Evolutionary conservation across 2,797 vertebrate species (phyloP).

Genomic region (Moxostoma hubbsi): DNA sequence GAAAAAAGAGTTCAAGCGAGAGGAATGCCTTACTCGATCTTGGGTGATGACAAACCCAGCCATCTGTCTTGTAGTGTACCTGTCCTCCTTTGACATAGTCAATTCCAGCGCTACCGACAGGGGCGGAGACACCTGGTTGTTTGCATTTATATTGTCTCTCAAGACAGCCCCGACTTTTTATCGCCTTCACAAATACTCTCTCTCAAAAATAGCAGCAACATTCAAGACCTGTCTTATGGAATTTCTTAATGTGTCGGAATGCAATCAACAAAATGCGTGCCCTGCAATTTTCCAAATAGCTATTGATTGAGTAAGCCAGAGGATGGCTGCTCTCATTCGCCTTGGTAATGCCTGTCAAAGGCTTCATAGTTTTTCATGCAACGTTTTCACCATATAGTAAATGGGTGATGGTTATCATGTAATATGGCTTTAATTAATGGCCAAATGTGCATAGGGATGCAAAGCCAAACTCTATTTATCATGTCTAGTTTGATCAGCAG

Average conservation of each 20-base stretch:
- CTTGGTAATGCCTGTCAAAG: constrained; percentile 52
- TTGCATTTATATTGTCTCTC: constrained; percentile 62
- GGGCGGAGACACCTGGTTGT: constrained; percentile 57
- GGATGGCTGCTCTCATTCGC: constrained; percentile 49
- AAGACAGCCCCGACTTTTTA: constrained; percentile 40
- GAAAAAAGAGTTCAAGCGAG: background rate
- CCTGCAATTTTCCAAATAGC: constrained; percentile 58
- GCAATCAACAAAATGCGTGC: constrained; percentile 49
- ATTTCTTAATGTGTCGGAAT: constrained; percentile 37
- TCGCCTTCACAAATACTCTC: constrained; percentile 38
- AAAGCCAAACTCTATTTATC: constrained; percentile 46
- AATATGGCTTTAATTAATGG: constrained; percentile 56
- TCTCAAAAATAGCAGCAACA: constrained; percentile 40
- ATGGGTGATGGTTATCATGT: constrained; percentile 40
- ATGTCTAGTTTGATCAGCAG: constrained; percentile 52
- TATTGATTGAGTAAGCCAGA: constrained; percentile 61
- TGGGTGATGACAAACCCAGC: constrained; percentile 70
- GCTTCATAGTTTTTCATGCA: constrained; percentile 52
- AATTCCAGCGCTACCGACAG: constrained; percentile 55
- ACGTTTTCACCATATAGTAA: constrained; percentile 50
- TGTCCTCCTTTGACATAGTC: constrained; percentile 59
- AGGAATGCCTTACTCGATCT: constrained; percentile 60
- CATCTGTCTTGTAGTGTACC: constrained; percentile 68
- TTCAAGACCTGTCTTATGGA: constrained; percentile 28
- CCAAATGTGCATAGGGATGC: constrained; percentile 52